These are phyloP conservation scores for Oncorhynchus kisutch DNA, from an alignment of 2,113 vertebrate genomes.

Conservation along the genomic window DNA sequence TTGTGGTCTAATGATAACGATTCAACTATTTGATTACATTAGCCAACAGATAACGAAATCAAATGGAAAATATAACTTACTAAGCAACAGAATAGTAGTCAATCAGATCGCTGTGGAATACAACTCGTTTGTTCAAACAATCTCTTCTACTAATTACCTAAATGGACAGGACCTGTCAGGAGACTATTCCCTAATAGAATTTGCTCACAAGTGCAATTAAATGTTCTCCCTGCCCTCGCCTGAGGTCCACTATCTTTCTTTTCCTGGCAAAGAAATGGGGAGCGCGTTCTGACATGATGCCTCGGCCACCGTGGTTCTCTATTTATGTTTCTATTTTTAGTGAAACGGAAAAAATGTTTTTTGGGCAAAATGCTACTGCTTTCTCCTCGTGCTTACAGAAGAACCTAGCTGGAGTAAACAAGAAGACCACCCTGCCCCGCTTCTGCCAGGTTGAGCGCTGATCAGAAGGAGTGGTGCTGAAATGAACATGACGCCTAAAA, in stretches of 20 bases:
- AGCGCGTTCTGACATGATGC: slow-evolving; percentile 21
- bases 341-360: neutral
- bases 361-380: neutral
- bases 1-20: neutral
- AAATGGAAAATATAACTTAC: neutral
- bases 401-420: slow-evolving; percentile 4
- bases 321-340: neutral
- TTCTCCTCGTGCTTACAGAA: neutral
- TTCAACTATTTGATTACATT: neutral
- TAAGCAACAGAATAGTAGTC: slow-evolving; percentile 3
- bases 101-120: slow-evolving; percentile 28
- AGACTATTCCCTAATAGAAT: slow-evolving; percentile 97
- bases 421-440: neutral
- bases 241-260: slow-evolving; percentile 54
- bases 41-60: neutral
- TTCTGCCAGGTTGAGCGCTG: slow-evolving; percentile 11
- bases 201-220: slow-evolving; percentile 98
- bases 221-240: slow-evolving; percentile 83
- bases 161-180: slow-evolving; percentile 88
- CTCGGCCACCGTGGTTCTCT: slow-evolving; percentile 3
- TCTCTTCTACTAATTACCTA: slow-evolving; percentile 86
- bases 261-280: slow-evolving; percentile 37
- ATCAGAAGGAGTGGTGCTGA: slow-evolving; percentile 23
- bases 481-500: slow-evolving; percentile 10
- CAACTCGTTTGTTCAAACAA: slow-evolving; percentile 73